phyloP scores from a whole-genome alignment of 2,888 invertebrate genomes.

The Andrena hattorfiana region DNA sequence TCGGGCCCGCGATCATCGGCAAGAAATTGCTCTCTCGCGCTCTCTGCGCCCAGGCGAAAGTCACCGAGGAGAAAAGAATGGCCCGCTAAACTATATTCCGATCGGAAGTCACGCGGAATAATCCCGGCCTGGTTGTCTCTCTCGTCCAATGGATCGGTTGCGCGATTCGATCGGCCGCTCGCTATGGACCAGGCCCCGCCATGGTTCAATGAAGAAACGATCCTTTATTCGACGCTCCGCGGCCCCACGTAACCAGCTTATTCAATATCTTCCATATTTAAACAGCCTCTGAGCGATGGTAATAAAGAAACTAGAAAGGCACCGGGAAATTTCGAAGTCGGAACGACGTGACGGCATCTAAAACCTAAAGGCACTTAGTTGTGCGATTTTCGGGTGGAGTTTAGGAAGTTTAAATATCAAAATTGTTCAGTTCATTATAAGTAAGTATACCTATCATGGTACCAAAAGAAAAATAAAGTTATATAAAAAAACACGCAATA shows the following conservation, averaged over 20 bases:
- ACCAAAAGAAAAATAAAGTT: too few relatives aligned
- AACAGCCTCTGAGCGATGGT: conserved; percentile 36
- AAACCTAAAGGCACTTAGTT: too few relatives aligned
- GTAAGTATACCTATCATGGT: too few relatives aligned
- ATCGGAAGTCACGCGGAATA: conserved; percentile 76
- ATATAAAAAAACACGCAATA: too few relatives aligned
- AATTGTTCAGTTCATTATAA: too few relatives aligned
- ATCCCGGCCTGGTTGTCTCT: conserved; percentile 57
- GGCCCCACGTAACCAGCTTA: conserved; percentile 56
- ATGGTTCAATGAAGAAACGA: conserved; percentile 71
- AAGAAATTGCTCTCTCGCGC: conserved; percentile 62
- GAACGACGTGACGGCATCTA: too few relatives aligned
- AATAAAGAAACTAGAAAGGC: conserved; percentile 52
- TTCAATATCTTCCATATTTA: conserved; percentile 63
- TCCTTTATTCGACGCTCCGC: conserved; percentile 60
- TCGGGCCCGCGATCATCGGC: conserved; percentile 68
- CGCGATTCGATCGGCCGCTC: conserved; percentile 63
- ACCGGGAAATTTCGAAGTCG: neutral
- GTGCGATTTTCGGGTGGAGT: too few relatives aligned
- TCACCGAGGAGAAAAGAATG: conserved; percentile 67
- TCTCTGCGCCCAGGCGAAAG: conserved; percentile 70
- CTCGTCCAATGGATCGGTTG: conserved; percentile 42
- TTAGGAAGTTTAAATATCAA: too few relatives aligned
- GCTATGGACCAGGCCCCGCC: conserved; percentile 54
- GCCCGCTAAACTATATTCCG: conserved; percentile 70